A percentile compares a stretch with the other conserved stretches of the same genome.
Evolutionary conservation across 2,113 vertebrate genomes (phyloP).

Genomic region (Prunella fulvescens): DNA sequence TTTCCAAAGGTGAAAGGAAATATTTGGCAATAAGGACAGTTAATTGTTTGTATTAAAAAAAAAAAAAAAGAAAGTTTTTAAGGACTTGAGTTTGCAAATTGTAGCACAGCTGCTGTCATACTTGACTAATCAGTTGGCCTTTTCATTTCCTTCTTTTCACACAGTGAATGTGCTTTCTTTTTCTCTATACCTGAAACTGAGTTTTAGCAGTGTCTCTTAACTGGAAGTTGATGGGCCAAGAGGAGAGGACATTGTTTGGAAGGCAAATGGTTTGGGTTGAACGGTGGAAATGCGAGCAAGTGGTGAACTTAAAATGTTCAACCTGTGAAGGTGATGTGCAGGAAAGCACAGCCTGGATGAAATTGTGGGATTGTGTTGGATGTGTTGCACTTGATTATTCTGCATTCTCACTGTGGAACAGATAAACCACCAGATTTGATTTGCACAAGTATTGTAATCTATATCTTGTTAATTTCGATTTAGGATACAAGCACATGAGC

Average conservation of each 20-base stretch:
- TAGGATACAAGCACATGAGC: neutral
- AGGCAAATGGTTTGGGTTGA: neutral
- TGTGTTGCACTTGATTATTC: neutral
- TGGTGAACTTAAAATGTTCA: neutral
- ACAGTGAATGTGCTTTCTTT: neutral
- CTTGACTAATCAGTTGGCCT: neutral
- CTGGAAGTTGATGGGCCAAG: neutral
- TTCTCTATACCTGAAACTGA: neutral
- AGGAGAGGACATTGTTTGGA: neutral
- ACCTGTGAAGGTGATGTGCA: neutral
- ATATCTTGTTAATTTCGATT: neutral
- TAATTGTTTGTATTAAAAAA: neutral
- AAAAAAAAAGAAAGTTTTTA: neutral
- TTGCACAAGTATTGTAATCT: neutral
- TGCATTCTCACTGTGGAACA: neutral
- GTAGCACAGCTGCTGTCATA: neutral
- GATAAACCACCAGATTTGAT: neutral
- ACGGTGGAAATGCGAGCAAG: neutral
- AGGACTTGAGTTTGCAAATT: neutral
- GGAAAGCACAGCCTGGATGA: neutral
- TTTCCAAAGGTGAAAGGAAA: neutral
- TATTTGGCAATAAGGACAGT: neutral
- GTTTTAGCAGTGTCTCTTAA: neutral
- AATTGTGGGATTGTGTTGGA: neutral
- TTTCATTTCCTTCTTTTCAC: neutral